Base-by-base conservation (phyloP, 2,797 vertebrate genomes). In the Gorsachius magnificus region DNA sequence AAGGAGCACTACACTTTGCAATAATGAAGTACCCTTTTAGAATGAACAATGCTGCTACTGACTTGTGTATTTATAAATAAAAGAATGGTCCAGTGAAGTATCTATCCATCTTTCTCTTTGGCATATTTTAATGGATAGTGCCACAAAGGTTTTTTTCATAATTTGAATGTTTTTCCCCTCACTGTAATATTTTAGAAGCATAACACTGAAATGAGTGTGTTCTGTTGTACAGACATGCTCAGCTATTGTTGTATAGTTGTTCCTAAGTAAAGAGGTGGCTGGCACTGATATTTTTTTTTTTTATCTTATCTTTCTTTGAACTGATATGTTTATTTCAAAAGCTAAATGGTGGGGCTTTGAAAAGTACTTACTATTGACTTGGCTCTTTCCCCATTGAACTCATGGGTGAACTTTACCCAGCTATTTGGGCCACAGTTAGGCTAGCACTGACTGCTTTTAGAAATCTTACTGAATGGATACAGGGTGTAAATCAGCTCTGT, bases 31-130 rank as follows among this genome's bases (percentile, higher is more conserved):
- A 96, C 33, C 46, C 56, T 92, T 93, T 94, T 86, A 82, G 50
- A 92, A 87, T 75, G 18, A 87, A 75, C 56, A 76, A 36, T 85
- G 81, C 89, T 92, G 79, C 83, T 96, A 84, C 61, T 81, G 76
- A 74, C 79, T 87, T 93, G 31, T 90, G 41, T 93, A 76, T 96
- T 92, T 94, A 79, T 82, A 92, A 95, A 95, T 95, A 95, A 96
- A 96, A 87, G 48, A 93, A 92, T 80, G 57, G 41, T 91, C 33
- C 77, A 65, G 86, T 81, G 65, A 90, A 68, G 48, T 87, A 93
- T 56, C n/a, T 54, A 91, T 93, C 53, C 41, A 90, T 91, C 69
- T 86, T 89, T 94, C 83, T 91, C 21, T 77, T 76, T 85, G 35
- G 11, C 51, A 78, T 89, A 81, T 72, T 81, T 87, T 87, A 86